Conservation (phyloP, 2,888 invertebrate genomes). For the Coremacera marginata region DNA sequence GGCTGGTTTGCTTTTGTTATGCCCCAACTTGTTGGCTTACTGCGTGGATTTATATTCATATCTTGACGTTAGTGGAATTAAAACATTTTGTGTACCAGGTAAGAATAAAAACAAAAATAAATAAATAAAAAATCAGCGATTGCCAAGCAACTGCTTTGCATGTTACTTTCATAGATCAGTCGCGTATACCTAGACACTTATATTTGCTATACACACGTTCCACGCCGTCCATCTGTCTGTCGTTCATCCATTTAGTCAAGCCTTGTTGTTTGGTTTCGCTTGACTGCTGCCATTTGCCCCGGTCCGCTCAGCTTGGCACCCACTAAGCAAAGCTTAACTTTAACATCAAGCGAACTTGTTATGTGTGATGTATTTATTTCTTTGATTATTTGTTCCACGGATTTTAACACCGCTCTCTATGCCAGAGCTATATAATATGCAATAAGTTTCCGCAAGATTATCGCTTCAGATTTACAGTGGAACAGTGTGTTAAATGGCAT, state of each 20-base stretch:
- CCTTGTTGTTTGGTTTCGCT: conserved; percentile 26
- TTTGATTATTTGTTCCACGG: conserved; percentile 22
- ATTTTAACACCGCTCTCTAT: background rate
- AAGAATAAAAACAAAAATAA: background rate
- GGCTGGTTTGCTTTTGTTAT: background rate
- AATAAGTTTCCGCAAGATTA: conserved; percentile 21
- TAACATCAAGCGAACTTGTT: conserved; percentile 45
- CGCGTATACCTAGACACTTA: background rate
- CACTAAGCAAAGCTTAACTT: conserved; percentile 23
- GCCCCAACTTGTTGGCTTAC: background rate
- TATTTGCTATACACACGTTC: background rate
- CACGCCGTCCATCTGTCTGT: background rate
- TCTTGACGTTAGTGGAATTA: conserved; percentile 29
- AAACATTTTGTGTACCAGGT: conserved; percentile 30
- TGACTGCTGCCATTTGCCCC: background rate
- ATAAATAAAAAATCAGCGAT: background rate
- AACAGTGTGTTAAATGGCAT: background rate
- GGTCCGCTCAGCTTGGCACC: conserved; percentile 21
- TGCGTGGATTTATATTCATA: conserved; percentile 30
- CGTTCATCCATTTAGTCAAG: conserved; percentile 29
- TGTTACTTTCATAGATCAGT: conserved; percentile 27
- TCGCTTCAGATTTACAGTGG: conserved; percentile 17
- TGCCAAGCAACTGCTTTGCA: conserved; percentile 25
- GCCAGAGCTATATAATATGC: background rate
- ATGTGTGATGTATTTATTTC: conserved; percentile 42